Conservation (phyloP, 2,888 invertebrate genomes). For the Strigamia crassipes region DNA sequence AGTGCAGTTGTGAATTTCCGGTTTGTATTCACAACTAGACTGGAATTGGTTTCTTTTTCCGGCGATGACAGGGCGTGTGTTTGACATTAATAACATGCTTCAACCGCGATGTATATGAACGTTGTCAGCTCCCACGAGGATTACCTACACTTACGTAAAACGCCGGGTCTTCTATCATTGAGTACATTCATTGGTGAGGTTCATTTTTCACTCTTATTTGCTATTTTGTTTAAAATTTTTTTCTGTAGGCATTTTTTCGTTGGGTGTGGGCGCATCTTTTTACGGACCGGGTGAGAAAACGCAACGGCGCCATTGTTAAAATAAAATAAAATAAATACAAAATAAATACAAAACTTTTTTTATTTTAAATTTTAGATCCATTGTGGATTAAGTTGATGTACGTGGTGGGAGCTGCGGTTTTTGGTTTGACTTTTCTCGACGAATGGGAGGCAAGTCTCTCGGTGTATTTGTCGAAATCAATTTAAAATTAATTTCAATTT, state of each 20-base stretch:
- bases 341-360: background rate
- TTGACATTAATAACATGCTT: background rate
- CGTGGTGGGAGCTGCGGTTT: constrained; percentile 37
- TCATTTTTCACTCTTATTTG: background rate
- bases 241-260: constrained; percentile 47
- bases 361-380: constrained; percentile 23
- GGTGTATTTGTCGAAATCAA: too few relatives aligned
- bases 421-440: constrained; percentile 45
- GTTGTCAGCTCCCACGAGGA: background rate
- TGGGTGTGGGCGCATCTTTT: constrained; percentile 48
- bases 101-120: background rate
- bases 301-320: background rate
- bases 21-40: background rate
- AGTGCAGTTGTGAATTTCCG: background rate
- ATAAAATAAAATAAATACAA: too few relatives aligned
- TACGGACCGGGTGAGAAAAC: constrained; percentile 46
- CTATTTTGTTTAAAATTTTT: background rate
- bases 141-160: background rate
- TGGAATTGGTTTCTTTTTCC: background rate
- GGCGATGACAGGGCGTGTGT: background rate
- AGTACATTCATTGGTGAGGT: constrained; percentile 47
- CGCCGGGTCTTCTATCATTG: constrained; percentile 39
- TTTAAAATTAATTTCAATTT: too few relatives aligned
- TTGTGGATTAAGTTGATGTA: constrained; percentile 44
- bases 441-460: constrained; percentile 49